These are phyloP conservation scores for Dusona sp. DNA, from an alignment of 2,888 invertebrate species.

Conservation along the genomic window DNA sequence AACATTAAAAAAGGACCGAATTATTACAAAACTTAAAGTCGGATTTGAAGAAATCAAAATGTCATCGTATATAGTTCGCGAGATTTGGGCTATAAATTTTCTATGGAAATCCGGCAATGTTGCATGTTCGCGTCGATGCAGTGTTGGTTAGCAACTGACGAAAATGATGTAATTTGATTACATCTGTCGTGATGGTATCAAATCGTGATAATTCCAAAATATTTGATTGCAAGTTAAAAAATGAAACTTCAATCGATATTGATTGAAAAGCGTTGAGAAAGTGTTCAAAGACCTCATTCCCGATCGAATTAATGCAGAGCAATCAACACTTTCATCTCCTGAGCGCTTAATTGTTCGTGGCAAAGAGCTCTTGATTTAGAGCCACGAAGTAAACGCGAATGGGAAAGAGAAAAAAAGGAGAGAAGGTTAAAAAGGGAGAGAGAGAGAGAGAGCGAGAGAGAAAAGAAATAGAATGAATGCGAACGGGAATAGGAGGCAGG, in stretches of 20 bases:
- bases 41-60: too few relatives aligned
- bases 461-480: constrained; percentile 13
- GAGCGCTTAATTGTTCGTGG: constrained; percentile 62
- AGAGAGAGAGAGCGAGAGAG: constrained; percentile 9
- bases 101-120: too few relatives aligned
- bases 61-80: too few relatives aligned
- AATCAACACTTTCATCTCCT: constrained; percentile 58
- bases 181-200: too few relatives aligned
- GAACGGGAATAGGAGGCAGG: constrained; percentile 12
- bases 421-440: not conserved
- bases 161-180: too few relatives aligned
- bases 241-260: constrained; percentile 4
- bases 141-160: too few relatives aligned
- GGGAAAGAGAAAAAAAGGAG: constrained; percentile 4
- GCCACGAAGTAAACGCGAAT: constrained; percentile 46
- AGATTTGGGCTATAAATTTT: too few relatives aligned
- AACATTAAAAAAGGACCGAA: not conserved
- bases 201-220: too few relatives aligned
- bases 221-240: too few relatives aligned
- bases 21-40: too few relatives aligned
- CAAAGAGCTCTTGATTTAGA: constrained; percentile 63
- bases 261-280: not conserved
- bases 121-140: too few relatives aligned
- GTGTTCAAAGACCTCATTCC: constrained; percentile 22
- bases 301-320: constrained; percentile 58